Percentiles rank a stretch among this genome's conserved stretches.
Conservation (phyloP, 2,888 invertebrate species). For the Ypsolopha sequella region DNA sequence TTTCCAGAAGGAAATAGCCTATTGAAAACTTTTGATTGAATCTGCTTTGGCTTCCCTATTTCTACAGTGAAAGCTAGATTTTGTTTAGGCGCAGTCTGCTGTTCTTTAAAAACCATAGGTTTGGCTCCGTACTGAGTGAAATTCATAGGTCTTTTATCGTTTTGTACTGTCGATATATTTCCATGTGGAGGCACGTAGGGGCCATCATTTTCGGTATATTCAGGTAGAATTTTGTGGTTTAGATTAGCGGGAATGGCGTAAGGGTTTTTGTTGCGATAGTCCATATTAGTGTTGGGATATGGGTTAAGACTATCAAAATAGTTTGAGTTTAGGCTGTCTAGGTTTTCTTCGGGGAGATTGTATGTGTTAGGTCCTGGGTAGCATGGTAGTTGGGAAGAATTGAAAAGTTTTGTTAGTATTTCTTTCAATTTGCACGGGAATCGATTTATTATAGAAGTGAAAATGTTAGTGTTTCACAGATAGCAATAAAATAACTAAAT, state of each 20-base stretch:
- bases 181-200: constrained; percentile 62
- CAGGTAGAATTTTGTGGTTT: constrained; percentile 50
- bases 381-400: constrained; percentile 32
- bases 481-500: neutral
- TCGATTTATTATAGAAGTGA: too few species aligned
- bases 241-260: constrained; percentile 65
- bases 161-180: constrained; percentile 23
- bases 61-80: constrained; percentile 46
- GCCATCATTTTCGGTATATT: constrained; percentile 32
- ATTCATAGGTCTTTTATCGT: constrained; percentile 30
- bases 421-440: neutral
- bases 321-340: constrained; percentile 55
- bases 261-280: constrained; percentile 58
- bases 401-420: constrained; percentile 2
- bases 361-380: constrained; percentile 38
- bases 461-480: neutral
- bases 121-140: constrained; percentile 29
- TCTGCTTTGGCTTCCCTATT: constrained; percentile 33
- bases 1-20: constrained; percentile 40
- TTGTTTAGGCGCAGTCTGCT: constrained; percentile 31
- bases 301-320: constrained; percentile 59
- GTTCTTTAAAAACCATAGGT: constrained; percentile 46
- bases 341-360: constrained; percentile 40
- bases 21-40: constrained; percentile 53
- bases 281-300: constrained; percentile 34